phyloP scores from a whole-genome alignment of 1,140 invertebrate genomes.

The Brachionus calyciflorus region DNA sequence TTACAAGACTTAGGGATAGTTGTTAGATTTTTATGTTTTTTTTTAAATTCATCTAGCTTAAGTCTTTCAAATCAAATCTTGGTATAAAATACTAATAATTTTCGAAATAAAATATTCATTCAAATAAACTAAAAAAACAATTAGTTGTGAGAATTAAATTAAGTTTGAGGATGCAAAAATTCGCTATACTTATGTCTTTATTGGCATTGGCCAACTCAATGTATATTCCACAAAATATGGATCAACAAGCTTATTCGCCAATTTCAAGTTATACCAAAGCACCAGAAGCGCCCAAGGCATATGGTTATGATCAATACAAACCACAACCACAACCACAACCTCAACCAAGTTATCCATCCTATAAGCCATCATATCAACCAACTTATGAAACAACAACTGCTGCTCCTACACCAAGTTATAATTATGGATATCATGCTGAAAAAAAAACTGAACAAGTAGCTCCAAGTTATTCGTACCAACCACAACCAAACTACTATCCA shows the following conservation, averaged over 20 bases:
- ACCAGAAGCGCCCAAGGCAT: too few relatives aligned
- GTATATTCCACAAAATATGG: background rate
- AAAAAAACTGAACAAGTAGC: background rate
- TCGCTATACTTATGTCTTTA: background rate
- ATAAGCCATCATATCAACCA: background rate
- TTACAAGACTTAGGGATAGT: too few relatives aligned
- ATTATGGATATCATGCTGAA: background rate
- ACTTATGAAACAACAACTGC: background rate
- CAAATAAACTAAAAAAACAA: too few relatives aligned
- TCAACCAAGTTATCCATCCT: background rate
- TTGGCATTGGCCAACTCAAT: constrained; percentile 2
- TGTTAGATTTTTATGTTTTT: too few relatives aligned
- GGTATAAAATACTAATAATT: too few relatives aligned
- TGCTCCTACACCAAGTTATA: background rate
- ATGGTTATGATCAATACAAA: background rate
- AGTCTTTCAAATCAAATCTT: too few relatives aligned
- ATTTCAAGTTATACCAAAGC: too few relatives aligned
- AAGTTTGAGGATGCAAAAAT: constrained; percentile 25
- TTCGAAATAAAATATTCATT: too few relatives aligned
- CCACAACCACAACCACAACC: background rate
- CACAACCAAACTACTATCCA: constrained; percentile 4
- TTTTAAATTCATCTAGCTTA: too few relatives aligned
- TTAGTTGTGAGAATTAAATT: too few relatives aligned
- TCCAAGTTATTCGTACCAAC: background rate
- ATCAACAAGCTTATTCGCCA: too few relatives aligned